These are phyloP conservation scores for Netelia fuscicornis DNA, from an alignment of 2,888 invertebrate genomes.

Conservation along the genomic window DNA sequence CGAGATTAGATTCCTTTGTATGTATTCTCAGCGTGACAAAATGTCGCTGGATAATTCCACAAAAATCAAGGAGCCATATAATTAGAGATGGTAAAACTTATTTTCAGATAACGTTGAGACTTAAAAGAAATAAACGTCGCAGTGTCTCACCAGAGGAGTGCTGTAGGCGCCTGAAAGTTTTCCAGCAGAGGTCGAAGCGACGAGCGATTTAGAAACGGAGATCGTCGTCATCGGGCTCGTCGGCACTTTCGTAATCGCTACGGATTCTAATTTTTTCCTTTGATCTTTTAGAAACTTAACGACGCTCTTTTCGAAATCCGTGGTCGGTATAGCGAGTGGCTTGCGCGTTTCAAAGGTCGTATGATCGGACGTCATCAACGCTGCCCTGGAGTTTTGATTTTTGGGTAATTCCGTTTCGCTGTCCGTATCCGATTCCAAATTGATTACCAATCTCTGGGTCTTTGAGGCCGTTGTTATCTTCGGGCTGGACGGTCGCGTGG, in stretches of 20 bases:
- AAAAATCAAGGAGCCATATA: too few relatives aligned
- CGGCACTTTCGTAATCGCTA: constrained; percentile 66
- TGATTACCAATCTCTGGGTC: constrained; percentile 78
- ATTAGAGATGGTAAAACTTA: too few relatives aligned
- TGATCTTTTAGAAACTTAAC: constrained; percentile 81
- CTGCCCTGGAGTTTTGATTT: background rate
- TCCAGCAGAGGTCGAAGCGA: constrained; percentile 25
- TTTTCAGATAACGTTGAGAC: too few relatives aligned
- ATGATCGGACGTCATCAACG: background rate
- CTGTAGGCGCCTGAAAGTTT: constrained; percentile 55
- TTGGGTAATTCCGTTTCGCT: constrained; percentile 78
- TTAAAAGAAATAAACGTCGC: background rate
- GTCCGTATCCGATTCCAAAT: constrained; percentile 80
- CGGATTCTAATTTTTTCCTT: constrained; percentile 80
- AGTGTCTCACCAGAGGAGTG: constrained; percentile 72
- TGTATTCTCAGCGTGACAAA: too few relatives aligned
- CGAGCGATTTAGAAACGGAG: constrained; percentile 43
- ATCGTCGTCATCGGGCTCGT: constrained; percentile 55
- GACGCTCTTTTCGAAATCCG: constrained; percentile 83
- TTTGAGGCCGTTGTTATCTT: constrained; percentile 69
- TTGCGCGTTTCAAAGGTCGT: constrained; percentile 38
- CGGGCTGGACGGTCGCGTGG: constrained; percentile 70
- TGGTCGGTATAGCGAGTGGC: constrained; percentile 72
- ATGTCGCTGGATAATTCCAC: too few relatives aligned
- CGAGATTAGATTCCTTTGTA: too few relatives aligned